Evolutionary conservation across 2,888 invertebrate species (phyloP).

Genomic region (Cecidostiba fungosa): DNA sequence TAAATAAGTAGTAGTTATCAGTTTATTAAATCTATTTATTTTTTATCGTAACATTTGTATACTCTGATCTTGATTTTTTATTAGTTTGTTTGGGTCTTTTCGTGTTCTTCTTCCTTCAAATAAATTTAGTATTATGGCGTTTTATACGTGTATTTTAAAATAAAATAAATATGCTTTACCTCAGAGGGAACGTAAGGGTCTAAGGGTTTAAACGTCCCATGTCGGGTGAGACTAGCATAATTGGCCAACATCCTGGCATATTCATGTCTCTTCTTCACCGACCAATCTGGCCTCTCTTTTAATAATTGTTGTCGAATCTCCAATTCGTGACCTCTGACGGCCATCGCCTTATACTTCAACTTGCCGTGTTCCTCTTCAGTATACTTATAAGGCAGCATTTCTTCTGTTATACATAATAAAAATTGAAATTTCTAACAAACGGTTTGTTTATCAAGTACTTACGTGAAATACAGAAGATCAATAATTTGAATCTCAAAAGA

Average conservation of each 20-base stretch:
- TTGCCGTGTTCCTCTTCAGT: not conserved
- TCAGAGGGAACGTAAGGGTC: not conserved
- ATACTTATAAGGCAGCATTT: not conserved
- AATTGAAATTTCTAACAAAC: not conserved
- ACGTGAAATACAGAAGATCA: too few species aligned
- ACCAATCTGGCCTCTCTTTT: not conserved
- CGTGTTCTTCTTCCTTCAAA: too few species aligned
- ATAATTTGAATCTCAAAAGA: not conserved
- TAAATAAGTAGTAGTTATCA: too few species aligned
- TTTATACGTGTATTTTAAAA: not conserved
- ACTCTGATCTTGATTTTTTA: not conserved
- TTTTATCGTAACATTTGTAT: not conserved
- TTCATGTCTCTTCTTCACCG: not conserved
- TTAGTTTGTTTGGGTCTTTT: too few species aligned
- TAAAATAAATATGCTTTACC: not conserved
- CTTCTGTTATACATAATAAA: not conserved
- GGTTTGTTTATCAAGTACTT: too few species aligned
- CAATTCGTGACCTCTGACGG: not conserved
- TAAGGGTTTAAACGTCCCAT: not conserved
- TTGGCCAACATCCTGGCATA: not conserved
- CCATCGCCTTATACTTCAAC: not conserved
- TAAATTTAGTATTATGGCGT: not conserved
- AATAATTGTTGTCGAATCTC: not conserved
- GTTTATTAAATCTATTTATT: too few species aligned
- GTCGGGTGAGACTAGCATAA: not conserved